Evolutionary conservation across 1,140 invertebrate genomes (phyloP), one percentile per base, ranked within the genome.

Genomic region (Diabrotica undecimpunctata): DNA sequence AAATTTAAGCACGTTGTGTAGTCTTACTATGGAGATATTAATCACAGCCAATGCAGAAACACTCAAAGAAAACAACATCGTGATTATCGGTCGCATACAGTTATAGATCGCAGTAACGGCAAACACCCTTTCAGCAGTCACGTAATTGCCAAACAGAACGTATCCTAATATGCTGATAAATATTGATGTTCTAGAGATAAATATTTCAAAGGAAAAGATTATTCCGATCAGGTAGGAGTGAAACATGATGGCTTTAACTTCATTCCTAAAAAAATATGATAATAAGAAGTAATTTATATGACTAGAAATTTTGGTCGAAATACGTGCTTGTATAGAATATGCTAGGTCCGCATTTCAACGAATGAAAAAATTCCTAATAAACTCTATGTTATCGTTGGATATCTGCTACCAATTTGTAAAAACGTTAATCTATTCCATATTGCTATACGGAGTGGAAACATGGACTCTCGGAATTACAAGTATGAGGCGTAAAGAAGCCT

Each of bases 101-200:
- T 90, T 90, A 68, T 89, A 91, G 75, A 87, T 90, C n/a, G 89
- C 86, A 36, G 85, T 87, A 51, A 88, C 80, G 7, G 87, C 81
- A 70, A 88, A 90, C 11, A 93, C 90, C 78, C 89, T 89, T 77
- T 93, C 87, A 7, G 90, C 87, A 46, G 83, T 86, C 38, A 92
- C 84, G 25, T 81, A 79, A 66, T 88, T 79, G 12, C 88, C 88
- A 25, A 88, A 80, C 5, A 90, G 78, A 51, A 93, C 87, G 72
- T 87, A 94, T 4, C 87, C 83, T 12, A 93, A 73, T 64, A 95
- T 83, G 9, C 88, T 91, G 62, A 91, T 70, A 74, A 94, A 94
- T 51, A 93, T 84, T 12, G 91, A 87, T 7, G 93, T 82, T 70
- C 91, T 86, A 0, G 91, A 85, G 11, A 87, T 83, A 71, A 90